phyloP scores from a whole-genome alignment of 2,113 vertebrate genomes.

The Emydura subglobosa region DNA sequence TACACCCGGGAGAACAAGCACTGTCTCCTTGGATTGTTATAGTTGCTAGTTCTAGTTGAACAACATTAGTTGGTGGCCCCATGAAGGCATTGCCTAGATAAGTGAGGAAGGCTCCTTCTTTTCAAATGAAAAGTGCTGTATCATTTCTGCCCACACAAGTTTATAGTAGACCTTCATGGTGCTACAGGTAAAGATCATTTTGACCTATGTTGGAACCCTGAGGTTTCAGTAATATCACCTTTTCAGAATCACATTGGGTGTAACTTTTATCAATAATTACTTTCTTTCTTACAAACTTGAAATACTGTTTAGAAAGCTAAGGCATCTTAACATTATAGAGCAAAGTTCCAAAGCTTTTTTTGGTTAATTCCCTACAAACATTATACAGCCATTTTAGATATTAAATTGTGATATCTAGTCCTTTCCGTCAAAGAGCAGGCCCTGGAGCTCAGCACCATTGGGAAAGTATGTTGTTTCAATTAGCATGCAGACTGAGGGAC shows the following conservation, averaged over 20 bases:
- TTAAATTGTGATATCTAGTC: constrained; percentile 11
- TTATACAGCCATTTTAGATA: background rate
- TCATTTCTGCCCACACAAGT: background rate
- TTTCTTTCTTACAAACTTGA: background rate
- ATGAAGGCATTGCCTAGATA: constrained; percentile 3
- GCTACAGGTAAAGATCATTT: background rate
- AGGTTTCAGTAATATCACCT: background rate
- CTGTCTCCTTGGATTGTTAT: background rate
- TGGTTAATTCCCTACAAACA: constrained; percentile 20
- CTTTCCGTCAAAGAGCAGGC: constrained; percentile 15
- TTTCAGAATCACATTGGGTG: background rate
- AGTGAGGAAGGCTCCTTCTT: background rate
- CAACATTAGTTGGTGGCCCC: background rate
- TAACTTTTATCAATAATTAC: background rate
- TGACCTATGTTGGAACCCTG: background rate
- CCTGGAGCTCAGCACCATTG: constrained; percentile 11
- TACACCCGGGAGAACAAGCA: background rate
- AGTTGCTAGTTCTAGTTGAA: background rate
- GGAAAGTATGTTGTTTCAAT: constrained; percentile 45
- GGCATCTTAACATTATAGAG: background rate
- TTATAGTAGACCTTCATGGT: background rate
- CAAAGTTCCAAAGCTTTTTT: background rate
- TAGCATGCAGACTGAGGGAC: constrained; percentile 48
- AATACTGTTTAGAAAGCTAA: background rate
- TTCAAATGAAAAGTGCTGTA: background rate